Evolutionary conservation across 2,113 vertebrate species (phyloP).

Genomic region (Sylvietta virens): DNA sequence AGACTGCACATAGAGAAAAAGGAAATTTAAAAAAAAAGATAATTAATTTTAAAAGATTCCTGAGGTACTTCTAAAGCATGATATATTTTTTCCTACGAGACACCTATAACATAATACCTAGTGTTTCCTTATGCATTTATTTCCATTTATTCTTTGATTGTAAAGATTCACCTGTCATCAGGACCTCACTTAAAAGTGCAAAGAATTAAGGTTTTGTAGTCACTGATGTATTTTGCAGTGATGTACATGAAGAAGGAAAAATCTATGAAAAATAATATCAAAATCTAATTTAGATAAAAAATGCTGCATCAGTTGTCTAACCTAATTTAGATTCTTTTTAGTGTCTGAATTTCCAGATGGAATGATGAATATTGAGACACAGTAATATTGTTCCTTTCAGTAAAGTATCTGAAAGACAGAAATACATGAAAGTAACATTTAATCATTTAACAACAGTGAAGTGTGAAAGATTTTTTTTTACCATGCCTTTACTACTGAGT

Average conservation of each 20-base stretch:
- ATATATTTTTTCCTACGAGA: neutral
- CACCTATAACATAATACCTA: neutral
- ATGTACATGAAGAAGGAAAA: neutral
- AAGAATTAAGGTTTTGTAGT: neutral
- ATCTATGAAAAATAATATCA: neutral
- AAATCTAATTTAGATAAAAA: neutral
- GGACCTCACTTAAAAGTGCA: neutral
- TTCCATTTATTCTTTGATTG: neutral
- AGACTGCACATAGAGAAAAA: neutral
- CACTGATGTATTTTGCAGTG: neutral
- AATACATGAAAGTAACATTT: neutral
- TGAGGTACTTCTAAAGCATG: neutral
- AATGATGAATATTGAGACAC: neutral
- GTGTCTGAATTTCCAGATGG: neutral
- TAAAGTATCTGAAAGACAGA: neutral
- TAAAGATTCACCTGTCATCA: neutral
- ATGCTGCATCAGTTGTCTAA: neutral
- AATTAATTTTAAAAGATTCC: neutral
- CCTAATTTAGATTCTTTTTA: neutral
- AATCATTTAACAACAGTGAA: neutral
- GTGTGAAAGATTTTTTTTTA: neutral
- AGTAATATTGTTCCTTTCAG: neutral
- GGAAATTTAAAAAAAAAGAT: accelerated
- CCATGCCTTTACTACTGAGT: neutral
- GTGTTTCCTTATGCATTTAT: neutral